Evolutionary conservation across 2,113 vertebrate genomes (phyloP).

Genomic region (Hassar affinis): DNA sequence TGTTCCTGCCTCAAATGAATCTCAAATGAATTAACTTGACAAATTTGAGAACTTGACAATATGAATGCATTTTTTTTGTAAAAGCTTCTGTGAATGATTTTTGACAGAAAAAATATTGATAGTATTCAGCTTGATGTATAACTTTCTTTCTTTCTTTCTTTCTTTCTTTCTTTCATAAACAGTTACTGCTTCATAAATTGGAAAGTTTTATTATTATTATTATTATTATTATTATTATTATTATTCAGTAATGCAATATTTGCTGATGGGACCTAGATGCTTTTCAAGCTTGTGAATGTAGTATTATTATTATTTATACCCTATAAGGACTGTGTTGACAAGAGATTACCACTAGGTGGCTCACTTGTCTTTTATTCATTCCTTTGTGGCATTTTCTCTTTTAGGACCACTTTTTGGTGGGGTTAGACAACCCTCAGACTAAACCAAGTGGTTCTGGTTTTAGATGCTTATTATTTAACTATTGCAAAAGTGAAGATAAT

Average conservation of each 20-base stretch:
- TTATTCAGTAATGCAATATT: neutral
- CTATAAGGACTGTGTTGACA: constrained; percentile 41
- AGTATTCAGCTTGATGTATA: neutral
- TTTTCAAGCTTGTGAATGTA: neutral
- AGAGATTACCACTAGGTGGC: constrained; percentile 63
- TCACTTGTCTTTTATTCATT: constrained; percentile 57
- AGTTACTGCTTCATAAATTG: neutral
- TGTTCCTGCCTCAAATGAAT: too few relatives aligned
- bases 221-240: too few relatives aligned
- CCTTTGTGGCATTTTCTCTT: neutral
- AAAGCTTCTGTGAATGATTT: too few relatives aligned
- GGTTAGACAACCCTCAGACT: neutral
- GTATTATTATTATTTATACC: neutral
- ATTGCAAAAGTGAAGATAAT: neutral
- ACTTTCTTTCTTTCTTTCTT: neutral
- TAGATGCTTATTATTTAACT: neutral
- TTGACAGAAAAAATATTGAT: neutral
- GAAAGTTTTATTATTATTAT: neutral
- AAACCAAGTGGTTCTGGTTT: neutral
- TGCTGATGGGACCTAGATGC: neutral
- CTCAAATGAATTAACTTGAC: too few relatives aligned
- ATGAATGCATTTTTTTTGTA: neutral
- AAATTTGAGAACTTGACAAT: too few relatives aligned
- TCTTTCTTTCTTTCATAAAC: neutral
- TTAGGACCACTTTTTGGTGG: neutral